Base-by-base conservation (phyloP, 2,113 vertebrate species). In the Callaeas wilsoni region DNA sequence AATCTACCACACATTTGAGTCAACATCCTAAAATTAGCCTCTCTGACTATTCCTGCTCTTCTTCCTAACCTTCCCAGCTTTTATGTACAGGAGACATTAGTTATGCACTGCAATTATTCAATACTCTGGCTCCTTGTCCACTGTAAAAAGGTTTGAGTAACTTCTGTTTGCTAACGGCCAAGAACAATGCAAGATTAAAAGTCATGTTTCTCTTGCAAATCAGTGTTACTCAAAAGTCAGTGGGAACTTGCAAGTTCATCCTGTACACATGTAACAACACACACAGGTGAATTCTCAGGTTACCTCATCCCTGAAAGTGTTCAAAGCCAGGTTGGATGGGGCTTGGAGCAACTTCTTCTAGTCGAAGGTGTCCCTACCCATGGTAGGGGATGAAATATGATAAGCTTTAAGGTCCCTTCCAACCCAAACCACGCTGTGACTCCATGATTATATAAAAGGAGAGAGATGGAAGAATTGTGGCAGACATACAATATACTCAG, bases 11-110 rank as follows among this genome's bases (percentile, higher is more conserved):
- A 52, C 62, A 13, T 39, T 90, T 0, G 16, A 94, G 76, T 92
- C 94, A 97, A 84, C 71, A 74, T 44, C 83, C 94, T 94, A 96
- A 97, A 94, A 95, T 93, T 90, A 96, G 85, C 91, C 37, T 59
- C 47, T 37, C 2, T n/a, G 67, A 83, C 95, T 83, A 39, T 70
- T 86, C 56, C 76, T 93, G 39, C 80, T 76, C 63, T 73, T 73
- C 52, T 85, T 62, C 79, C 69, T 27, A 84, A 55, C 82, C 82
- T 32, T 57, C 42, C 46, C 16, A 41, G 19, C 35, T 88, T 62
- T 85, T 26, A 86, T 3, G 10, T 39, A 33, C 37, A 69, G 1
- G 0, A 91, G 62, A 37, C 14, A 10, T 37, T 52, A 15, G n/a
- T 37, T 57, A 29, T 0, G 7, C 29, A 6, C 22, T 41, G n/a